phyloP scores from a whole-genome alignment of 2,888 invertebrate species.

The Xanthorhoe designata region DNA sequence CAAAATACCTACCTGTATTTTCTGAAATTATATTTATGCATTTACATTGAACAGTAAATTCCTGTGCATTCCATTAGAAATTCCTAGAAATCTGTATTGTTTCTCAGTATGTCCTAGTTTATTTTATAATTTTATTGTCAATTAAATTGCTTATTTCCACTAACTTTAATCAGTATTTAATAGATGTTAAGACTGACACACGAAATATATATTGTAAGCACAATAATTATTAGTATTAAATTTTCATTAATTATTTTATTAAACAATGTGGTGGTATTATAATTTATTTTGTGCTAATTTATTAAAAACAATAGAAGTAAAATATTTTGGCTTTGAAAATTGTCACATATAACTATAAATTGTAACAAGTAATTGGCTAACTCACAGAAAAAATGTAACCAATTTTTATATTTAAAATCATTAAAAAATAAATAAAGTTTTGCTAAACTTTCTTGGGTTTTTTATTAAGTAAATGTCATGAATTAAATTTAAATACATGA shows the following conservation, averaged over 20 bases:
- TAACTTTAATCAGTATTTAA: constrained; percentile 78
- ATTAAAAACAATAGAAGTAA: constrained; percentile 41
- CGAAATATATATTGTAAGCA: constrained; percentile 72
- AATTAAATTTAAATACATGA: no score
- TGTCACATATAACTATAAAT: constrained; percentile 59
- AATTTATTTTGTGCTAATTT: constrained; percentile 69
- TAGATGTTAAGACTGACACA: constrained; percentile 82
- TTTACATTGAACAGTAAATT: constrained; percentile 45
- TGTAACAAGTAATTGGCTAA: constrained; percentile 68
- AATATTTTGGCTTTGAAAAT: constrained; percentile 55
- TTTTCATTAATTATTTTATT: constrained; percentile 63
- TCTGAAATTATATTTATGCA: constrained; percentile 41
- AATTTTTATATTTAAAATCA: constrained; percentile 72
- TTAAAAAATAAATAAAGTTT: constrained; percentile 73
- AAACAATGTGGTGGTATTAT: constrained; percentile 72
- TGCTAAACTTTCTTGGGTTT: constrained; percentile 62
- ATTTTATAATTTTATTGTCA: constrained; percentile 38
- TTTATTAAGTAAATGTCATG: constrained; percentile 24
- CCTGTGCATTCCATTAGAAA: constrained; percentile 70
- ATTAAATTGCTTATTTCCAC: constrained; percentile 54
- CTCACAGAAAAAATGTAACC: constrained; percentile 74
- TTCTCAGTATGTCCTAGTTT: constrained; percentile 61
- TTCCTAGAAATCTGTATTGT: constrained; percentile 61
- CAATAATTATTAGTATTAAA: constrained; percentile 69
- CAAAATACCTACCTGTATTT: constrained; percentile 14